Conservation (phyloP, 30 jellyfish, hydroid and myxozoan species). For the Turritopsis rubra region DNA sequence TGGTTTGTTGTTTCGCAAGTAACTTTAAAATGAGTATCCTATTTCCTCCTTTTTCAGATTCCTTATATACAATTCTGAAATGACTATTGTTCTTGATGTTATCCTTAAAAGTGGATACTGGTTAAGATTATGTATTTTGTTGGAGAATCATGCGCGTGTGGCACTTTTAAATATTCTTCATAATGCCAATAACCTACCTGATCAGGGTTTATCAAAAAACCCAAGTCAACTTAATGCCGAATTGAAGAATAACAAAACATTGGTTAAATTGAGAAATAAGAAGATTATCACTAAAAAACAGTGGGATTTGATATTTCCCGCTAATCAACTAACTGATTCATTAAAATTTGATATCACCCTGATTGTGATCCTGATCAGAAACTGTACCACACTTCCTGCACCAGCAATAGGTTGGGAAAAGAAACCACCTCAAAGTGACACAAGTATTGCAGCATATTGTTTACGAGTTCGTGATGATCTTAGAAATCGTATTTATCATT, state of each 20-base stretch:
- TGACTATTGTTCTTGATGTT: neutral
- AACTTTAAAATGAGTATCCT: no score
- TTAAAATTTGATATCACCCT: conserved; percentile 2
- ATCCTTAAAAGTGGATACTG: neutral
- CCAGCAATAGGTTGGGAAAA: neutral
- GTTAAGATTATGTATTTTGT: neutral
- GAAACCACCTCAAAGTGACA: conserved; percentile 2
- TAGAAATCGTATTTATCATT: neutral
- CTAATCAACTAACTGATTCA: conserved; percentile 4
- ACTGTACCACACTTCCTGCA: conserved; percentile 6
- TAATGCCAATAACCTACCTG: neutral
- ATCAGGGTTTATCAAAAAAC: conserved; percentile 2
- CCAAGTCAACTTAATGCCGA: neutral
- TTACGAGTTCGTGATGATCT: conserved; percentile 12
- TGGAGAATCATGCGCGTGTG: neutral
- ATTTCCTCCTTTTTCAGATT: no score
- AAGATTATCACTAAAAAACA: neutral
- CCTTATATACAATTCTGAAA: neutral
- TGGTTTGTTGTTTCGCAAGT: no score
- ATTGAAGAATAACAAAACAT: neutral
- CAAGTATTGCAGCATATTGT: conserved; percentile 4
- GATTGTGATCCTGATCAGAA: neutral
- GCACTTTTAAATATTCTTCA: neutral
- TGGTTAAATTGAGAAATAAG: neutral
- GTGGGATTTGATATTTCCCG: neutral